These are phyloP conservation scores for Elysia crispata DNA, from an alignment of 2,888 invertebrate species.

Conservation along the genomic window DNA sequence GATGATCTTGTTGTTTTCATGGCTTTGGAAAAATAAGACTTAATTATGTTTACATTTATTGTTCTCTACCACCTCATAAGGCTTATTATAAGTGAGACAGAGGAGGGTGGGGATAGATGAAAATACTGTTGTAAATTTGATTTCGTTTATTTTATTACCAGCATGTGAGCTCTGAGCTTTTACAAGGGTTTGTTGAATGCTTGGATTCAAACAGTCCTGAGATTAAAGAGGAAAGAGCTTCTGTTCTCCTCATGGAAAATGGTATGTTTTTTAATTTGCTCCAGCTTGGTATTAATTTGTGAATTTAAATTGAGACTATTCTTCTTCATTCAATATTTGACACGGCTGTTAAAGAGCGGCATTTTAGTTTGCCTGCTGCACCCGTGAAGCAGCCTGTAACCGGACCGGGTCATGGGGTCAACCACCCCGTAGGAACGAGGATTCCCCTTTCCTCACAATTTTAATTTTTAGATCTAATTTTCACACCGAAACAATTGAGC, in stretches of 20 bases:
- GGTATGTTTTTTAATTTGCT: slow-evolving; percentile 26
- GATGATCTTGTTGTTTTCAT: too few species aligned
- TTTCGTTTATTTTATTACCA: slow-evolving; percentile 45
- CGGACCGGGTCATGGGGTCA: too few species aligned
- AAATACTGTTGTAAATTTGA: too few species aligned
- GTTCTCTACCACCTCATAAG: background rate
- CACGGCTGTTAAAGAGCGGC: too few species aligned
- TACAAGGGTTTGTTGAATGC: slow-evolving; percentile 92
- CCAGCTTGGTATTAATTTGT: background rate
- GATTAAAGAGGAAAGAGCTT: slow-evolving; percentile 44
- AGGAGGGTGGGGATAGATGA: too few species aligned
- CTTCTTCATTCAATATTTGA: background rate
- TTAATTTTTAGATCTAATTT: too few species aligned
- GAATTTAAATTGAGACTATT: background rate
- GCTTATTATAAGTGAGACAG: background rate
- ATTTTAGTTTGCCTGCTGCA: too few species aligned
- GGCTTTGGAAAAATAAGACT: too few species aligned
- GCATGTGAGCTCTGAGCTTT: slow-evolving; percentile 78
- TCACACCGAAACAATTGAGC: too few species aligned
- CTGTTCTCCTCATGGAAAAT: slow-evolving; percentile 11
- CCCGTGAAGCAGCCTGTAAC: too few species aligned
- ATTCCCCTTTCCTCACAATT: too few species aligned
- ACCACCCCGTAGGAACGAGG: too few species aligned
- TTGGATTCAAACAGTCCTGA: slow-evolving; percentile 82
- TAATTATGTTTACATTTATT: background rate